phyloP scores from a whole-genome alignment of 2,113 vertebrate species.

The Sorex araneus region DNA sequence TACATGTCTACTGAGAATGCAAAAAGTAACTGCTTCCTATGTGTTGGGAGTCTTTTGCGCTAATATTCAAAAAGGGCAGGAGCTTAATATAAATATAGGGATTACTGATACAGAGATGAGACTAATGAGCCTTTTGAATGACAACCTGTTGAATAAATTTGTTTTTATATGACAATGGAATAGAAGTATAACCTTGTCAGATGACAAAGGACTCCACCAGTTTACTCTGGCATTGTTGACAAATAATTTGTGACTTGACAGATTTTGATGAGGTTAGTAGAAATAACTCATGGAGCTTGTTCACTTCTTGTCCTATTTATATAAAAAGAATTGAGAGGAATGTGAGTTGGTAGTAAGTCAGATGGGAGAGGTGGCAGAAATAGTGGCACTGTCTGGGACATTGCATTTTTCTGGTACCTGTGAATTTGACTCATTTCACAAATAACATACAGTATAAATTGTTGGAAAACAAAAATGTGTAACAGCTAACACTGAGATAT shows the following conservation, averaged over 20 bases:
- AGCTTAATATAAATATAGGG: slow-evolving; percentile 1
- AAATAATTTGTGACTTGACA: slow-evolving; percentile 36
- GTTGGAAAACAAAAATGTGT: background rate
- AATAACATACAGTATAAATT: slow-evolving; percentile 26
- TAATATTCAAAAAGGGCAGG: background rate
- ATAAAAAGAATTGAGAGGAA: slow-evolving; percentile 33
- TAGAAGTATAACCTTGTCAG: slow-evolving; percentile 48
- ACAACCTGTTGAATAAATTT: slow-evolving; percentile 75
- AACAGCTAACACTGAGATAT: background rate
- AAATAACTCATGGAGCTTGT: slow-evolving; percentile 50
- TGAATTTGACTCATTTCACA: slow-evolving; percentile 66
- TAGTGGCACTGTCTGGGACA: background rate
- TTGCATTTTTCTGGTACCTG: slow-evolving; percentile 59
- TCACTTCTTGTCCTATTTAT: slow-evolving; percentile 34
- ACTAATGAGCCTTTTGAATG: slow-evolving; percentile 60
- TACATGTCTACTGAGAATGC: background rate
- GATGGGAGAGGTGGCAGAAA: slow-evolving; percentile 31
- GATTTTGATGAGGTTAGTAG: slow-evolving; percentile 25
- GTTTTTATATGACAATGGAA: background rate
- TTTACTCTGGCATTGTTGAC: background rate
- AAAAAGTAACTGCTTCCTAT: slow-evolving; percentile 52
- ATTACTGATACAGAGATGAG: slow-evolving; percentile 42
- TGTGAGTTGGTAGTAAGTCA: slow-evolving; percentile 8
- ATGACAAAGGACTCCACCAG: slow-evolving; percentile 42
- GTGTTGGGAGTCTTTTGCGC: slow-evolving; percentile 41